phyloP scores from a whole-genome alignment of 2,113 vertebrate genomes.

The Oncorhynchus clarkii region DNA sequence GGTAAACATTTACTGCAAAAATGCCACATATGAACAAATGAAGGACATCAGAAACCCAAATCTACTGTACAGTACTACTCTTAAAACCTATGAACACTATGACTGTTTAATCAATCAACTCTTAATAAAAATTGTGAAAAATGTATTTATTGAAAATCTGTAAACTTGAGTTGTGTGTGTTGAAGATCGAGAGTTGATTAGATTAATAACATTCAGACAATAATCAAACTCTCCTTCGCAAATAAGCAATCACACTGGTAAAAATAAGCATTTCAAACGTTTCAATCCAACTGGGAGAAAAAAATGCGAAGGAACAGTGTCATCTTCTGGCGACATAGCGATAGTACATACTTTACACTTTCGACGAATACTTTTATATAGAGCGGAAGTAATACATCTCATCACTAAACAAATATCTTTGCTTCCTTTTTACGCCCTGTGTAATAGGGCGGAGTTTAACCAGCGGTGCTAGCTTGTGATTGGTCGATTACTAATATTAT shows the following conservation, averaged over 20 bases:
- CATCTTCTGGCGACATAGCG: constrained; percentile 1
- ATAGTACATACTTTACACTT: not conserved
- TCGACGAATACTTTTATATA: not conserved
- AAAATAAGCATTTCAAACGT: not conserved
- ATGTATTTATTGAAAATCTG: constrained; percentile 51
- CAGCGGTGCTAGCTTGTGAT: not conserved
- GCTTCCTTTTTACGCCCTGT: constrained; percentile 39
- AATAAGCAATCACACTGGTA: not conserved
- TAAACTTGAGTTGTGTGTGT: not conserved
- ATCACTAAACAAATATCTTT: not conserved
- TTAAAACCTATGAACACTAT: constrained; percentile 59
- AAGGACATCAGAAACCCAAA: constrained; percentile 29
- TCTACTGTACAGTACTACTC: constrained; percentile 56
- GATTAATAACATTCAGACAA: not conserved
- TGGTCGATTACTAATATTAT: constrained; percentile 48
- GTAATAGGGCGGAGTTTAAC: constrained; percentile 27
- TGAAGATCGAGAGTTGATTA: not conserved
- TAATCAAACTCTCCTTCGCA: not conserved
- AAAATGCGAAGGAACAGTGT: constrained; percentile 3
- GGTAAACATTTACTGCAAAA: constrained; percentile 63
- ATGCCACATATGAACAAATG: constrained; percentile 21
- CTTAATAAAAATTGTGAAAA: constrained; percentile 72
- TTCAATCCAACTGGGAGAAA: no score
- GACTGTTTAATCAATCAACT: constrained; percentile 63
- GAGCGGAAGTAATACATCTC: not conserved